These are phyloP conservation scores for Caracal caracal DNA, from an alignment of 2,113 vertebrate species.

Conservation along the genomic window DNA sequence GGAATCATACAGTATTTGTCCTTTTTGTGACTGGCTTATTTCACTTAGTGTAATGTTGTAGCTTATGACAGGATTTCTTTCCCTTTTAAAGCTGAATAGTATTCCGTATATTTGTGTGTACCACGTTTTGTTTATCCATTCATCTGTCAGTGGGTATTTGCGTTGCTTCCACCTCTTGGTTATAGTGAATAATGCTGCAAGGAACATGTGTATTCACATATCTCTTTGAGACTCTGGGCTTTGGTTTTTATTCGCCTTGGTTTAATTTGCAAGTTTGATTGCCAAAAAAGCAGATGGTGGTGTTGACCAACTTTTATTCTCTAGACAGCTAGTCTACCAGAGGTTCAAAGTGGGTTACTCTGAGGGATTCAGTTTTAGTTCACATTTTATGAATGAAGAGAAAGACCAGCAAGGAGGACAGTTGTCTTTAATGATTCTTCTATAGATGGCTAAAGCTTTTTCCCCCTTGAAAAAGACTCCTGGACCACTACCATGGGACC, in stretches of 20 bases:
- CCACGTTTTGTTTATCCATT: neutral
- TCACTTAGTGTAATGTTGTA: conserved; percentile 11
- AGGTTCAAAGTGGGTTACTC: conserved; percentile 7
- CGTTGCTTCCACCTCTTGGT: neutral
- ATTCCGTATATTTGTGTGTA: neutral
- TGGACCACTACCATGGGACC: neutral
- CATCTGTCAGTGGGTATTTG: neutral
- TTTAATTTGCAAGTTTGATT: conserved; percentile 47
- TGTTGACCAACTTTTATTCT: neutral
- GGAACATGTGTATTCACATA: neutral
- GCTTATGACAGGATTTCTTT: neutral
- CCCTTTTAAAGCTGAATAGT: neutral
- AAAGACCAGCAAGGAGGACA: neutral
- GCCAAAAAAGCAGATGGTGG: neutral
- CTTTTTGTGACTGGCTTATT: conserved; percentile 24
- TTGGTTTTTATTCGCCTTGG: neutral
- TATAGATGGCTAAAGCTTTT: neutral
- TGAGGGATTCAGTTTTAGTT: neutral
- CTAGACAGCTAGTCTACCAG: neutral
- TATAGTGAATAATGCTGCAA: neutral
- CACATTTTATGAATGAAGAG: conserved; percentile 4
- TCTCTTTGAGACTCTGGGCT: neutral
- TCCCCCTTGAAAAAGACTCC: neutral
- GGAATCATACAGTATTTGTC: neutral
- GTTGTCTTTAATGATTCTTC: conserved; percentile 27